A percentile compares a stretch with the other conserved stretches of the same genome.
Evolutionary conservation across 2,113 vertebrate genomes (phyloP).

Genomic region (Loxodonta africana): DNA sequence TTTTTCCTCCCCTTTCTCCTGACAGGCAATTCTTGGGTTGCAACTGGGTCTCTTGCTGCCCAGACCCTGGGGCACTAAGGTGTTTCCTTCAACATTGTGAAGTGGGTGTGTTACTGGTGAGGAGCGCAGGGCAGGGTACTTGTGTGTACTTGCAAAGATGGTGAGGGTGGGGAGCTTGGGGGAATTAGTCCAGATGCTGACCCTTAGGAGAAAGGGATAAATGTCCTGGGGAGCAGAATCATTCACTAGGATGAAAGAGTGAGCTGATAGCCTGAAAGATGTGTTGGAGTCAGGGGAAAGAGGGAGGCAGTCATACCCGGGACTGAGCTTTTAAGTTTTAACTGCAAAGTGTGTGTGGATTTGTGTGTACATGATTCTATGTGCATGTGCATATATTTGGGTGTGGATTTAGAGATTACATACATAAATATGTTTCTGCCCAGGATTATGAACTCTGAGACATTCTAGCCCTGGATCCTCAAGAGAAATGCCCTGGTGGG

Average conservation of each 20-base stretch:
- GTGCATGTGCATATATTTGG: neutral
- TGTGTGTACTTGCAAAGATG: slow-evolving; percentile 1
- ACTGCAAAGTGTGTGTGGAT: neutral
- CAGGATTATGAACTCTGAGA: slow-evolving; percentile 8
- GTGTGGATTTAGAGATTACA: neutral
- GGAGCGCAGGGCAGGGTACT: neutral
- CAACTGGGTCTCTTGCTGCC: neutral
- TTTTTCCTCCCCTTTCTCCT: neutral
- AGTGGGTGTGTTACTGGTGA: slow-evolving; percentile 26
- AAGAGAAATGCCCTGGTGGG: neutral
- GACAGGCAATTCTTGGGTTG: neutral
- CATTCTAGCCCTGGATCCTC: neutral
- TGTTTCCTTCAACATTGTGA: slow-evolving; percentile 31
- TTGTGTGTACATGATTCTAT: neutral
- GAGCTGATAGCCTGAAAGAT: neutral
- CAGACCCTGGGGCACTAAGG: neutral
- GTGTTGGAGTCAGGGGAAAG: neutral
- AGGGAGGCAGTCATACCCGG: neutral
- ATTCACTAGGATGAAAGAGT: neutral
- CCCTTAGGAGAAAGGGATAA: neutral
- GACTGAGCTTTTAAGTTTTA: neutral
- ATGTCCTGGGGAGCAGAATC: neutral
- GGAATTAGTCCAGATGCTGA: neutral
- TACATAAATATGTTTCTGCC: neutral
- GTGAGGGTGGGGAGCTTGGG: neutral